A percentile compares a stretch with the other conserved stretches of the same genome.
Conservation (phyloP, 2,888 invertebrate species). For the Amblyteles armatorius region DNA sequence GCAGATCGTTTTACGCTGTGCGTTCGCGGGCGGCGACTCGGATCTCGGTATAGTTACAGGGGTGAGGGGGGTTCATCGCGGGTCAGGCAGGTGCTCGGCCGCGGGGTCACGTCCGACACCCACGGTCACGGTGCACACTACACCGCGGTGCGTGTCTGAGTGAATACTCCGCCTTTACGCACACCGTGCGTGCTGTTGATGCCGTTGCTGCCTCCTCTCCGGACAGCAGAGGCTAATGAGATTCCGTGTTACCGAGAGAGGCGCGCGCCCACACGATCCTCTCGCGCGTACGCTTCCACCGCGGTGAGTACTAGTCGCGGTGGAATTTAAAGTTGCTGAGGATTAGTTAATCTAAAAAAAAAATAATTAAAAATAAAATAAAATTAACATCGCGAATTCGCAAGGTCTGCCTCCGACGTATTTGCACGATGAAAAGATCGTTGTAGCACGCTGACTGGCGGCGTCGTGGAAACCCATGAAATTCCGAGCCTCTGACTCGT, state of each 20-base stretch:
- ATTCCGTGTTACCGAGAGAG: constrained; percentile 71
- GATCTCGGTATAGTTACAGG: constrained; percentile 68
- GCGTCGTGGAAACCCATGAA: constrained; percentile 32
- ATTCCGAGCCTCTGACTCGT: constrained; percentile 17
- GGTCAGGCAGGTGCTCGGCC: constrained; percentile 82
- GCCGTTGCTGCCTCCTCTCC: constrained; percentile 44
- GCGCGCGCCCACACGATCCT: constrained; percentile 68
- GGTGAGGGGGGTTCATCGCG: constrained; percentile 69
- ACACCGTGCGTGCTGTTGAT: constrained; percentile 46
- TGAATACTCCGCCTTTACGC: constrained; percentile 65
- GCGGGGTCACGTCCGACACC: constrained; percentile 78
- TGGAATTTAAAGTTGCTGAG: constrained; percentile 49
- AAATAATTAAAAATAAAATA: background rate
- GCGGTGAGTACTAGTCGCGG: constrained; percentile 11
- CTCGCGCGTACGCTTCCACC: constrained; percentile 17
- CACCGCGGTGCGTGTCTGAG: constrained; percentile 45
- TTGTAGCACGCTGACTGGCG: constrained; percentile 12
- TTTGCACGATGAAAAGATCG: background rate
- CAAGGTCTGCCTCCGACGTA: constrained; percentile 11
- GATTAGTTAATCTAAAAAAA: constrained; percentile 47
- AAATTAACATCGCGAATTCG: background rate
- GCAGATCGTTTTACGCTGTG: constrained; percentile 50
- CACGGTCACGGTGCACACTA: constrained; percentile 71
- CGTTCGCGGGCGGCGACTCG: constrained; percentile 14
- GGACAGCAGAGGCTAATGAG: constrained; percentile 74